Percentiles rank a stretch among this genome's conserved stretches.
Conservation (phyloP, 2,888 invertebrate species). For the Mythimna impura region DNA sequence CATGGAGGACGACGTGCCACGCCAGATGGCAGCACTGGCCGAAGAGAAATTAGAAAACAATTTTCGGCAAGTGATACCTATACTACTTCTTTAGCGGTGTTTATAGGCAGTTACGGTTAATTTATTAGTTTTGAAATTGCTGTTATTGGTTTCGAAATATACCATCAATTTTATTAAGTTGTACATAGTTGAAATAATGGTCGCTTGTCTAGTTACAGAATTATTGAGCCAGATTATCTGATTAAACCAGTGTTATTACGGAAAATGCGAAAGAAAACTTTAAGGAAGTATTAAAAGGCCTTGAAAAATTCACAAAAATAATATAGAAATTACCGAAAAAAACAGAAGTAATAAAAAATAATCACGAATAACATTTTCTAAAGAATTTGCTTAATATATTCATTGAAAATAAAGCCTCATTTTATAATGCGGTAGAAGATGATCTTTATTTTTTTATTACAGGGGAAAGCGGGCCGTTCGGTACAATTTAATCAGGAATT, state of each 20-base stretch:
- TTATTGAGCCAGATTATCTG: conserved; percentile 29
- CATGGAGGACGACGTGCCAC: conserved; percentile 76
- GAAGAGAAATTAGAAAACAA: conserved; percentile 86
- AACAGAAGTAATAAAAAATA: conserved; percentile 58
- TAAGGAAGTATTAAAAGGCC: conserved; percentile 33
- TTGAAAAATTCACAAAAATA: conserved; percentile 32
- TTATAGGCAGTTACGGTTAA: conserved; percentile 51
- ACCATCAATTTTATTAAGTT: conserved; percentile 43
- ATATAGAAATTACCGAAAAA: conserved; percentile 45
- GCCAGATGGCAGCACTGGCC: conserved; percentile 86
- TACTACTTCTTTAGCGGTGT: conserved; percentile 44
- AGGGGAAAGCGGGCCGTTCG: conserved; percentile 77
- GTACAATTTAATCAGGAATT: conserved; percentile 87
- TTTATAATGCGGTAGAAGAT: conserved; percentile 73
- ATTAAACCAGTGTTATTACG: conserved; percentile 27
- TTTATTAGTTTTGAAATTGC: conserved; percentile 37
- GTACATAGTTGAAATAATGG: conserved; percentile 45
- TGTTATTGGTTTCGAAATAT: conserved; percentile 34
- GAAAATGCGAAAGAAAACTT: conserved; percentile 23
- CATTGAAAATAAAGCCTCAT: conserved; percentile 69
- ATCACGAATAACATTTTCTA: conserved; percentile 63
- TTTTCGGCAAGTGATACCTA: conserved; percentile 77
- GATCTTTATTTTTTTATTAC: conserved; percentile 81
- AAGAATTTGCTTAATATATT: conserved; percentile 69
- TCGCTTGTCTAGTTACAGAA: neutral